Conservation (phyloP, 2,113 vertebrate genomes). For the Diglossa brunneiventris region DNA sequence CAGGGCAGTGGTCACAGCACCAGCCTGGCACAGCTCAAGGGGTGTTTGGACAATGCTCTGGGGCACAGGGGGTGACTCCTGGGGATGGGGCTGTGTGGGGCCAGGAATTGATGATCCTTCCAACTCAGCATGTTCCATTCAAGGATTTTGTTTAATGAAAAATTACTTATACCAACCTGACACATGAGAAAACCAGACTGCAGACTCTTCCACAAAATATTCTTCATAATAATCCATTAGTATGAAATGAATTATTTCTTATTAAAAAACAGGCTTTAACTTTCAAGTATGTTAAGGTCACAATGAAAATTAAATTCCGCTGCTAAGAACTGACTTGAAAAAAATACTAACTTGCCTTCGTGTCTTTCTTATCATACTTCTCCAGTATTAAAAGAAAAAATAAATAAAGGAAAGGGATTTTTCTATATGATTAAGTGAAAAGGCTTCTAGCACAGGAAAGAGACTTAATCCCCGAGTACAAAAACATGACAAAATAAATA, state of each 20-base stretch:
- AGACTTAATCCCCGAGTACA: background rate
- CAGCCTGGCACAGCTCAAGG: background rate
- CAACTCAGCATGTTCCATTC: background rate
- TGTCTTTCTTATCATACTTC: background rate
- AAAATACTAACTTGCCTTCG: background rate
- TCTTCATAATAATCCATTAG: background rate
- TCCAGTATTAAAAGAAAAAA: background rate
- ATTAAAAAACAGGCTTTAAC: background rate
- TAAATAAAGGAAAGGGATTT: background rate
- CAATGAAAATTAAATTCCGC: background rate
- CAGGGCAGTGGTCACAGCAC: background rate
- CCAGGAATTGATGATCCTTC: background rate
- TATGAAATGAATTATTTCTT: background rate
- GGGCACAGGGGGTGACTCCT: no score
- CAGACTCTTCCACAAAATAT: background rate
- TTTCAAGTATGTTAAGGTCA: background rate
- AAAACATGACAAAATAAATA: background rate
- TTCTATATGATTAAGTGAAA: background rate
- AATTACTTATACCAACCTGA: background rate
- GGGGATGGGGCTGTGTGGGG: rapidly evolving
- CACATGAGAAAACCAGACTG: background rate
- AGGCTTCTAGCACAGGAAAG: background rate
- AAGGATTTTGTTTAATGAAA: background rate
- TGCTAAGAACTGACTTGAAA: background rate
- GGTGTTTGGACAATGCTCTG: background rate